Evolutionary conservation across 2,113 vertebrate genomes (phyloP).

Genomic region (Apteryx owenii): DNA sequence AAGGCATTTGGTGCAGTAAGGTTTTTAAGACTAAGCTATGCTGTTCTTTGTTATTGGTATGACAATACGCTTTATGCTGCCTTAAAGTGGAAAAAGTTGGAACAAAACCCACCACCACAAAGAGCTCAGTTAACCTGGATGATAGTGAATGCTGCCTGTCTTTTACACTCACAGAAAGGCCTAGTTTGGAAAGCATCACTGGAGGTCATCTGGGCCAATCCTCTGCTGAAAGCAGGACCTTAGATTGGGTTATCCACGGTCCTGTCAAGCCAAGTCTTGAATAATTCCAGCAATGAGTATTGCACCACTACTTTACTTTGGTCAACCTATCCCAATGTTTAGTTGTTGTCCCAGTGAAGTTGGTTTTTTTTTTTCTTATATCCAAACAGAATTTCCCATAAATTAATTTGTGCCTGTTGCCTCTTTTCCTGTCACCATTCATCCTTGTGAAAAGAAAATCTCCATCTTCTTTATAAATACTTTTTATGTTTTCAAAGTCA

Average conservation of each 20-base stretch:
- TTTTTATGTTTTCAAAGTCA: not conserved
- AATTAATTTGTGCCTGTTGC: not conserved
- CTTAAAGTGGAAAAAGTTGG: not conserved
- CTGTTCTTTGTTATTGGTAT: not conserved
- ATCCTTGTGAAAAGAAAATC: not conserved
- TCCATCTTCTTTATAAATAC: not conserved
- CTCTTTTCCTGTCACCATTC: not conserved
- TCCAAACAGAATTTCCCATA: not conserved
- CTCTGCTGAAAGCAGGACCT: not conserved
- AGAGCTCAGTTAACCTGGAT: not conserved
- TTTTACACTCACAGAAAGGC: not conserved
- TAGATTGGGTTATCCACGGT: rapidly evolving
- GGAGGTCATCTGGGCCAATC: not conserved
- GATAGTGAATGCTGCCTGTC: not conserved
- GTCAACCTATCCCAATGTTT: not conserved
- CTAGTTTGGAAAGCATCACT: not conserved
- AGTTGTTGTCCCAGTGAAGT: not conserved
- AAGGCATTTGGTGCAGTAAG: not conserved
- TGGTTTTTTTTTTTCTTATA: not conserved
- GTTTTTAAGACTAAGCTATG: not conserved
- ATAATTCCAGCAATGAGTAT: not conserved
- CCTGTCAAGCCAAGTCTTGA: not conserved
- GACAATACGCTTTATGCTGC: not conserved
- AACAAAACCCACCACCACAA: not conserved
- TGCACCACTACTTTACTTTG: not conserved